Base-by-base conservation (phyloP, 2,888 invertebrate species). In the Heliconius ismenius region DNA sequence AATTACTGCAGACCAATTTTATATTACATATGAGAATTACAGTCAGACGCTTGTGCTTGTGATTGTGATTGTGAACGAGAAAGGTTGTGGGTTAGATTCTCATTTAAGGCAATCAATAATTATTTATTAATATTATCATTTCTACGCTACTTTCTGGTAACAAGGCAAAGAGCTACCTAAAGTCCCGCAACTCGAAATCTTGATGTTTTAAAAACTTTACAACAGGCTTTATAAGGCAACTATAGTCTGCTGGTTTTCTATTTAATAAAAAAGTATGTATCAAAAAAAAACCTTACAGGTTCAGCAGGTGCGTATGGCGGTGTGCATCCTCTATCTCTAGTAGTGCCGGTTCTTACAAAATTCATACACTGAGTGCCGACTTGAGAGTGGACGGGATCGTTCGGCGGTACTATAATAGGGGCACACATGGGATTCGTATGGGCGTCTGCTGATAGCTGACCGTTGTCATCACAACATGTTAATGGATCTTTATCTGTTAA, bases 281-380 rank as follows among this genome's bases (percentile, higher is more conserved):
- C 11, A 15, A 26, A 26, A 36, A 36, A 18, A 7, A 32, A 18
- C 39, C 83, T 86, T 81, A 97, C 97, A 92, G 97, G 97, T 92
- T 97, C 96, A 73, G 96, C 96, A 13, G 97, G 96, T 78, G 95
- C 94, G 74, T 92, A 91, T 10, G 94, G 95, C 39, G 95, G 91
- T 4, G 96, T 95, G 82, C 97, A 96, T 72, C 96, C 95, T 77
- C 96, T 94, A 81, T 96, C 95, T 74, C 96, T 95, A 73, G 97
- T 96, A 3, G 95, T 95, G 60, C 94, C 95, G 3, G 96, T 96
- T 80, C 97, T 94, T 10, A 97, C 96, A 83, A 97, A 97, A 91
- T 96, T 96, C 94, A 96, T 95, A 85, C 97, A 97, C 78, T 94
- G 94, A 1, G 95, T 95, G 28, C 95, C 95, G 64, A 92, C 91